A percentile compares a stretch with the other conserved stretches of the same genome.
phyloP scores from a whole-genome alignment of 2,888 invertebrate genomes.

The Stenoptilia bipunctidactyla region DNA sequence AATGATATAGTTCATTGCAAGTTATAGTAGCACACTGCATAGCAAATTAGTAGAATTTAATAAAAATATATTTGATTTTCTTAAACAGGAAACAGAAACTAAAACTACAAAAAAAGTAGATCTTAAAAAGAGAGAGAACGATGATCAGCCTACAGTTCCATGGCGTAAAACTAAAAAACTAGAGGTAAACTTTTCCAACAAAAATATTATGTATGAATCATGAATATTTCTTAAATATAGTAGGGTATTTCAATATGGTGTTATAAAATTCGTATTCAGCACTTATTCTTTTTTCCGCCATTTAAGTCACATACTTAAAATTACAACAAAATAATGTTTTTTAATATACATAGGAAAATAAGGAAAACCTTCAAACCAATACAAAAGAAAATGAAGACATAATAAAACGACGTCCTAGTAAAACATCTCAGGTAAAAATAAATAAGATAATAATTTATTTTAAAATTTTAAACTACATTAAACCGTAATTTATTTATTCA shows the following conservation, averaged over 20 bases:
- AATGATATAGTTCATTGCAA: too few species aligned
- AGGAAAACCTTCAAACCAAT: background rate
- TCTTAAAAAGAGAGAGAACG: background rate
- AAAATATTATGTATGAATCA: too few species aligned
- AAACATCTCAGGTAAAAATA: conserved; percentile 19
- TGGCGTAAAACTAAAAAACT: background rate
- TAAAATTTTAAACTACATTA: too few species aligned
- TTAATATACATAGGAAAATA: conserved; percentile 4
- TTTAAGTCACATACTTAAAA: too few species aligned
- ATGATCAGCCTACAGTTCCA: background rate
- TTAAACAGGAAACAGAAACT: background rate
- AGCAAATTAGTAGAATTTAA: too few species aligned
- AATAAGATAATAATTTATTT: too few species aligned
- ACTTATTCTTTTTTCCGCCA: too few species aligned
- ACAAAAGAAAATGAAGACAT: conserved; percentile 1
- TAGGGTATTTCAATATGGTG: too few species aligned
- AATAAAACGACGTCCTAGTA: conserved; percentile 16
- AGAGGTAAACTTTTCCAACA: background rate
- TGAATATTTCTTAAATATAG: too few species aligned
- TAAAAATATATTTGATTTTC: too few species aligned
- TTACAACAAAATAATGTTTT: background rate
- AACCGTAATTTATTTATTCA: background rate
- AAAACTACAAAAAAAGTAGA: background rate
- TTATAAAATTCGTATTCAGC: too few species aligned
- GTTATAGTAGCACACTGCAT: too few species aligned